Conservation (phyloP, 1,140 invertebrate genomes). For the Bicyclus anynana region DNA sequence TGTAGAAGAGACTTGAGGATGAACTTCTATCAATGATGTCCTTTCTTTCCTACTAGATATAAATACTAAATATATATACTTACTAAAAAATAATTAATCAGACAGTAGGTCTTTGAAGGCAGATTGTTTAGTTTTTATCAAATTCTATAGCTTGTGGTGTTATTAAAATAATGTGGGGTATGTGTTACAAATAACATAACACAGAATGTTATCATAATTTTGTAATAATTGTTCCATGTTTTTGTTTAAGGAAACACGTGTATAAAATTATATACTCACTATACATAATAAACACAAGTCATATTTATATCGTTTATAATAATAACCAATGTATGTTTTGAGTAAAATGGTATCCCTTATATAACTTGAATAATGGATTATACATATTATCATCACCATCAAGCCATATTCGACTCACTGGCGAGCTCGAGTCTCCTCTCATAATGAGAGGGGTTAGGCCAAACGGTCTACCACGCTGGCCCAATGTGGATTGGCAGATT, state of each 20-base stretch:
- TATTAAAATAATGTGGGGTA: slow-evolving; percentile 1
- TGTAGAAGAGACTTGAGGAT: too few species aligned
- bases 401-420: too few species aligned
- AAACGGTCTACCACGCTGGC: too few species aligned
- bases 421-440: too few species aligned
- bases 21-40: too few species aligned
- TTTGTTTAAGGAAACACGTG: slow-evolving; percentile 43
- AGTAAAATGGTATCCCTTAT: slow-evolving; percentile 30
- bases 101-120: too few species aligned
- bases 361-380: slow-evolving; percentile 12
- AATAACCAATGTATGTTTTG: slow-evolving; percentile 36
- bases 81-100: too few species aligned
- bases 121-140: not conserved
- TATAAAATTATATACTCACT: slow-evolving; percentile 17
- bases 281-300: slow-evolving; percentile 26
- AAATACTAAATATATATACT: too few species aligned
- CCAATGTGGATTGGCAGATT: too few species aligned
- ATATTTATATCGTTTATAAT: slow-evolving; percentile 31
- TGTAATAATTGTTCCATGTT: slow-evolving; percentile 26
- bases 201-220: slow-evolving; percentile 28
- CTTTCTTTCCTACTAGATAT: too few species aligned
- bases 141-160: not conserved
- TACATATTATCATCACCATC: too few species aligned
- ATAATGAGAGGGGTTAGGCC: too few species aligned
- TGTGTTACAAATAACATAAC: slow-evolving; percentile 13